Evolutionary conservation across 2,797 vertebrate genomes (phyloP).

Genomic region (Coilia nasus): DNA sequence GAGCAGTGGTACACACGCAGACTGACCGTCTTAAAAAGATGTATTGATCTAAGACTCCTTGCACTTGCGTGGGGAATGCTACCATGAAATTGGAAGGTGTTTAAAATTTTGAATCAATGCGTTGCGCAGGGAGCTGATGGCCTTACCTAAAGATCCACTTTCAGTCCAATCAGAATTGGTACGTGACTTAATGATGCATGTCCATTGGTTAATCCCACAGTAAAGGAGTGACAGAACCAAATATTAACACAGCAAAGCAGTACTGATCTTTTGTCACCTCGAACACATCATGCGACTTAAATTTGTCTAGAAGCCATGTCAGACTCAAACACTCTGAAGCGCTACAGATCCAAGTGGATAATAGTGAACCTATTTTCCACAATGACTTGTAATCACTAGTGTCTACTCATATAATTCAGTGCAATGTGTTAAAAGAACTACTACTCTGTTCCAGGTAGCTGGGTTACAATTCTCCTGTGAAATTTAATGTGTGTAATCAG

Average conservation of each 20-base stretch:
- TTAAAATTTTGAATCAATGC: conserved; percentile 2
- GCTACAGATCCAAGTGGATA: background rate
- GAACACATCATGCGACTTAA: background rate
- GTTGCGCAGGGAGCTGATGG: background rate
- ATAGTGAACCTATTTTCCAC: background rate
- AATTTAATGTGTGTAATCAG: background rate
- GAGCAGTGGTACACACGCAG: background rate
- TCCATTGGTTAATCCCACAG: background rate
- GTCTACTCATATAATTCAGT: background rate
- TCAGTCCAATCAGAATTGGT: background rate
- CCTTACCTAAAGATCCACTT: background rate
- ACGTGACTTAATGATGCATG: conserved; percentile 8
- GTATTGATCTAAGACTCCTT: conserved; percentile 19
- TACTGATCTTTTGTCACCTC: conserved; percentile 12
- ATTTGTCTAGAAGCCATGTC: background rate
- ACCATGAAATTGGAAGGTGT: conserved; percentile 34
- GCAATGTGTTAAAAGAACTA: background rate
- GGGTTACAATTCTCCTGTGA: no score
- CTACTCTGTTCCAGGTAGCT: background rate
- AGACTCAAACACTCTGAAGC: background rate
- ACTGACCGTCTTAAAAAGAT: background rate
- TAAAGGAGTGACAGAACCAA: background rate
- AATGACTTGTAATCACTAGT: background rate
- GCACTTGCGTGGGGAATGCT: background rate
- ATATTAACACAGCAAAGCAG: background rate